Base-by-base conservation (phyloP, 1,140 invertebrate species). In the Cecropterus lyciades region DNA sequence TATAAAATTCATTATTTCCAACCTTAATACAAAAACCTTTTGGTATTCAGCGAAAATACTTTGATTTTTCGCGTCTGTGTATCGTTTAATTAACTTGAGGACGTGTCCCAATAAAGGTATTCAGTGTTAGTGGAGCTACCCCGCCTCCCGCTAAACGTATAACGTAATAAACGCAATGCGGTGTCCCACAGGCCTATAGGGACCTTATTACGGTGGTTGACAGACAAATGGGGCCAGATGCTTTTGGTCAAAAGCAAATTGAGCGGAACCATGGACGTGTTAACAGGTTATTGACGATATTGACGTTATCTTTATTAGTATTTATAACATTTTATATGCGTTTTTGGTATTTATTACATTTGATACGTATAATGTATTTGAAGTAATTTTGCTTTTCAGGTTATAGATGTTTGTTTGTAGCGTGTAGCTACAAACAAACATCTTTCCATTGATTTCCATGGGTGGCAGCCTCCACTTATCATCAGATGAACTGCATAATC, bases 51-150 rank as follows among this genome's bases (percentile, higher is more conserved):
- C 30, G 40, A 55, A 46, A 55, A 55, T 16, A 55, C 27, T 30
- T 30, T 30, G 52, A 55, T 56, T 56, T 43, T 56, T 20, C 53
- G 53, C 16, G 16, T 55, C 30, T 16, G 16, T 56, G 53, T 56
- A 56, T 42, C 37, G 53, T 56, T 42, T 56, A 56, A 56, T 56
- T 56, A 56, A 56, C 53, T 56, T 43, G 53, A 56, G 53, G 53
- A 56, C 17, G 37, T 56, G 37, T 56, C 43, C 37, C 53, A 56
- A 56, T 56, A 56, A 56, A 20, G 16, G 16, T 14, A 43, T 14
- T 17, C 11, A 11, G 51, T 53, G 14, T 53, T 14, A 16, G 10
- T 11, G 2, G 51, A 53, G 2, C 51, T 53, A 2, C 51, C 14
- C 30, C 14, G 10, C 15, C 15, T n/a, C 3, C 15, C 13, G 13